Evolutionary conservation across 2,797 vertebrate species (phyloP).

Genomic region (Telmatherina bonti): DNA sequence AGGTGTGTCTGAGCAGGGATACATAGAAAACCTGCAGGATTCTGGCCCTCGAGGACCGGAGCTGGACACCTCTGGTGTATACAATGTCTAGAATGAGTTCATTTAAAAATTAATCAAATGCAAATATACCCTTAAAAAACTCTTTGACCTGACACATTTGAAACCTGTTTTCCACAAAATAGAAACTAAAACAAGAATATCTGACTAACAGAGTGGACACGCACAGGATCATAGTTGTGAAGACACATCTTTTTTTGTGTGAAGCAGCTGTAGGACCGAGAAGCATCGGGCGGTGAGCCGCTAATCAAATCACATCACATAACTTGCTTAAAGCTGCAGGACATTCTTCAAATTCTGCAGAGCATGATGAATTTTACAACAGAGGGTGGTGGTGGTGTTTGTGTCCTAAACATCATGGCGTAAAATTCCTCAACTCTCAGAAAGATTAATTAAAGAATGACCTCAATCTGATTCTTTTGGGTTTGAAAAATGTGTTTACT

Average conservation of each 20-base stretch:
- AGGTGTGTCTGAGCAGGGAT: too few species aligned
- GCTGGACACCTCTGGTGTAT: too few species aligned
- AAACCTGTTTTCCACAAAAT: neutral
- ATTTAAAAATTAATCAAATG: neutral
- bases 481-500: neutral
- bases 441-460: constrained; percentile 27
- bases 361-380: constrained; percentile 1
- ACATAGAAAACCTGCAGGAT: too few species aligned
- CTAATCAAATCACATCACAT: constrained; percentile 51
- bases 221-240: constrained; percentile 15
- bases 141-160: neutral
- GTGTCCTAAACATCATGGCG: neutral
- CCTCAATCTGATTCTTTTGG: neutral
- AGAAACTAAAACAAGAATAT: too few species aligned
- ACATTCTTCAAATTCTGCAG: constrained; percentile 29
- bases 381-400: too few species aligned
- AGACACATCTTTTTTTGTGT: constrained; percentile 5
- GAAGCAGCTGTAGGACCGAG: constrained; percentile 4
- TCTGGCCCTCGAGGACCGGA: too few species aligned
- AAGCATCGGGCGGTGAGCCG: constrained; percentile 47
- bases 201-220: neutral
- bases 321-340: constrained; percentile 17
- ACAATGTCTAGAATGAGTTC: neutral
- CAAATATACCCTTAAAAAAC: neutral
- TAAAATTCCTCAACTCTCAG: constrained; percentile 30